Evolutionary conservation across 2,797 vertebrate species (phyloP), one percentile per base, ranked within the genome.

Genomic region (Danio tinwini): DNA sequence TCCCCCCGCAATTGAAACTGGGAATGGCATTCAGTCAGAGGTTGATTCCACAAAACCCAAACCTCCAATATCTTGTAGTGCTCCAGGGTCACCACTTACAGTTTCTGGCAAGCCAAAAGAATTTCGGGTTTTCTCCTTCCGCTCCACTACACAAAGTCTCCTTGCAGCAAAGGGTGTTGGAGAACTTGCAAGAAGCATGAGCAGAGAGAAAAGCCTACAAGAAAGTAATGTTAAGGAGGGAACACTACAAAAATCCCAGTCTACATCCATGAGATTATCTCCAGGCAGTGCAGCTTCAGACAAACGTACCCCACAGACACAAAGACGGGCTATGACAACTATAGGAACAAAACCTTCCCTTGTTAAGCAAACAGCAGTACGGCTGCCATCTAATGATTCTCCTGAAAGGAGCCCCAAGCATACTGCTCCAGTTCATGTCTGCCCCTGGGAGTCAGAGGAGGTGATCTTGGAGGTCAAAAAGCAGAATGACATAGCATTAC

Each of bases 81-180:
- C 86, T 65, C 93, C 94, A 21, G 89, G 83, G 17, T 91, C 94
- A 44, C 93, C 93, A 29, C 89, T 88, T 76, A 84, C 88, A 63
- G 52, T 40, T 74, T 67, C 67, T 4, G 29, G 29, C 19, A 92
- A 84, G 63, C 17, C 76, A 7, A 92, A 91, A 84, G 90, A 91
- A 45, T 87, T 85, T 77, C 89, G 75, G 64, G 88, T 87, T 69
- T 92, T 91, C 8, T 87, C 89, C 11, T 91, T 92, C 81, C 94
- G 91, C 72, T 89, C 76, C 2, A 87, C 94, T 4, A 84, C 93
- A 11, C 87, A 78, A 69, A 93, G 91, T 63, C 87, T 96, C 40
- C 89, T 96, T 3, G 93, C 94, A 63, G 89, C 97, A 62, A 97
- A 92, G 88, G 92, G 93, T 5, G 77, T 96, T 19, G 92, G 90